Evolutionary conservation across 2,113 vertebrate genomes (phyloP).

Genomic region (Synchiropus splendidus): DNA sequence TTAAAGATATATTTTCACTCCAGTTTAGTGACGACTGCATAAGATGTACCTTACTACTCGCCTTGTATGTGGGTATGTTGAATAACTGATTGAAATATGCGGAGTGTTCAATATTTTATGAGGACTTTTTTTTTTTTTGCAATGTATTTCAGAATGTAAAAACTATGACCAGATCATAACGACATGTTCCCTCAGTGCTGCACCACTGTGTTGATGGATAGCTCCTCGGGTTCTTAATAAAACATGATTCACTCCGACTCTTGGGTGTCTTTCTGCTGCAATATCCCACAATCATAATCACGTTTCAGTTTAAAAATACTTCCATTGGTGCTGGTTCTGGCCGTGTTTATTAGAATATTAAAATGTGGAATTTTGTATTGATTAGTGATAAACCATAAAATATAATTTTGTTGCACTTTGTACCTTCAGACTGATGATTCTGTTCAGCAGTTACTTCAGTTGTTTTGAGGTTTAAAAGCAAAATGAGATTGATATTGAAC

Average conservation of each 20-base stretch:
- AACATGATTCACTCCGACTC: constrained; percentile 13
- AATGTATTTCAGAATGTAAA: constrained; percentile 16
- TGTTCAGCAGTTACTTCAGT: too few species aligned
- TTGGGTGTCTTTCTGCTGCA: neutral
- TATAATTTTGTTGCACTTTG: too few species aligned
- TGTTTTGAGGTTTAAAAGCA: too few species aligned
- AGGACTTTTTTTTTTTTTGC: constrained; percentile 17
- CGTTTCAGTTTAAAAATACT: too few species aligned
- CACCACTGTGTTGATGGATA: constrained; percentile 37
- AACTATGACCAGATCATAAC: constrained; percentile 16
- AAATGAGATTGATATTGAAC: too few species aligned
- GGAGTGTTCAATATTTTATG: constrained; percentile 15
- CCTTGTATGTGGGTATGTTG: constrained; percentile 22
- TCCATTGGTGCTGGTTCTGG: too few species aligned
- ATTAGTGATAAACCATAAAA: too few species aligned
- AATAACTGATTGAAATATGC: constrained; percentile 20
- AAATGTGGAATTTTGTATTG: too few species aligned
- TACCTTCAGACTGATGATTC: too few species aligned
- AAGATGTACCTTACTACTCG: constrained; percentile 16
- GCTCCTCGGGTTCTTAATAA: constrained; percentile 41
- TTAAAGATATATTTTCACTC: neutral
- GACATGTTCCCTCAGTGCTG: constrained; percentile 21
- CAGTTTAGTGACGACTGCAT: constrained; percentile 18
- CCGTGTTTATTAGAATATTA: too few species aligned
- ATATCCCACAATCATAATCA: too few species aligned